phyloP scores from a whole-genome alignment of 37 sponge, comb jelly and placozoan genomes.

The Mnemiopsis leidyi region DNA sequence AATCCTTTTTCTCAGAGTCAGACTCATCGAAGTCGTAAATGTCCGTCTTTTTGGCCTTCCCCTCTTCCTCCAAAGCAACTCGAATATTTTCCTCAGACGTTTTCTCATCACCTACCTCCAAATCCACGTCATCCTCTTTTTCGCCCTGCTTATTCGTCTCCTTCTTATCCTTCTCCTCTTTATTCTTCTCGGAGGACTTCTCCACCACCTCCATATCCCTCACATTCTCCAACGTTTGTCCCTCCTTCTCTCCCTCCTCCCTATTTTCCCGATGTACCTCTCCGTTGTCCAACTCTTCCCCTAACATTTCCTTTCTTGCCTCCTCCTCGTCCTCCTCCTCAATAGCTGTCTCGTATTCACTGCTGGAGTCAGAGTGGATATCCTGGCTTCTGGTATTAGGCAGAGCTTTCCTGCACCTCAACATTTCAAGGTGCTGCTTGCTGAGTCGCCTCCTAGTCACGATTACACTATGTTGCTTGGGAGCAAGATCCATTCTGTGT shows the following conservation, averaged over 20 bases:
- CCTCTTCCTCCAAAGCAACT: too few species aligned
- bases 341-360: background rate
- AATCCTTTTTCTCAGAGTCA: too few species aligned
- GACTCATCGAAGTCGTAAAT: too few species aligned
- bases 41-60: too few species aligned
- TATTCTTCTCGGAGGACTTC: background rate
- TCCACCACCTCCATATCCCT: too few species aligned
- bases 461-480: background rate
- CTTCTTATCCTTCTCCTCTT: background rate
- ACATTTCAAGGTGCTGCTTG: background rate
- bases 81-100: too few species aligned
- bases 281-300: background rate
- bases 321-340: background rate
- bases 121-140: too few species aligned
- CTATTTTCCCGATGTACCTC: too few species aligned
- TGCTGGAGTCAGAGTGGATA: background rate
- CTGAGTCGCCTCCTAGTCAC: background rate
- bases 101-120: too few species aligned
- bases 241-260: too few species aligned
- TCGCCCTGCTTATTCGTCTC: too few species aligned
- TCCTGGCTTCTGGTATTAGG: background rate
- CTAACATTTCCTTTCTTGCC: background rate
- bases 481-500: background rate
- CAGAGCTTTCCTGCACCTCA: background rate
- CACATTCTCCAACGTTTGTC: too few species aligned